Base-by-base conservation (phyloP, 2,113 vertebrate species). In the Prolemur simus region DNA sequence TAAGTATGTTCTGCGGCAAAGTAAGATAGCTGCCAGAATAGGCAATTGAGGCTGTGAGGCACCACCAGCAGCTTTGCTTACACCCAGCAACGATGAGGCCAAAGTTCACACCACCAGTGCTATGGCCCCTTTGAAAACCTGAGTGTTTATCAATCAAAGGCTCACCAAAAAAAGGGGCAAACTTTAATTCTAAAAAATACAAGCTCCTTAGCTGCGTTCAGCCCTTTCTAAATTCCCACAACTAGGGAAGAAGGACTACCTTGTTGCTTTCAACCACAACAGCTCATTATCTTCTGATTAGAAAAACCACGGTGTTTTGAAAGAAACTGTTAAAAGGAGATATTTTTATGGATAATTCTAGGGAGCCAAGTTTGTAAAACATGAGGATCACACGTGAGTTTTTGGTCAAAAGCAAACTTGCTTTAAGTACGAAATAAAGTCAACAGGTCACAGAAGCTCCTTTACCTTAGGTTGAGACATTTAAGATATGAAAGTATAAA, bases 391-490 rank as follows among this genome's bases (percentile, higher is more conserved):
- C 37, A 87, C 27, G 21, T 60, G 66, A 91, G 74, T 69, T 80
- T 45, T 45, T 32, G 47, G 20, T 82, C 56, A 64, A 89, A 83
- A 82, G n/a, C 27, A 91, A 91, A 80, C n/a, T 76, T 27, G 34
- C 83, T 94, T 91, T 63, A 78, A 83, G 74, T 42, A 88, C 23
- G 77, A 83, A 96, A 64, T 58, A 17, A 85, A 8, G 32, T 69
- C 60, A 81, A 52, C 8, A 45, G 27, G 10, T 69, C 76, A 27
- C 47, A 82, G 56, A 91, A 42, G 49, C 69, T 42, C 39, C 42
- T 68, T 69, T 60, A 58, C 14, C 54, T 60, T 45, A 42, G 39
- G n/a, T 10, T 76, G 54, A 64, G 58, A 5, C 60, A 25, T 71
- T 83, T 69, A 76, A 78, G 58, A 37, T 37, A 73, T 21, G 8